phyloP scores from a whole-genome alignment of 2,888 invertebrate species.

The Cyclophora punctaria region DNA sequence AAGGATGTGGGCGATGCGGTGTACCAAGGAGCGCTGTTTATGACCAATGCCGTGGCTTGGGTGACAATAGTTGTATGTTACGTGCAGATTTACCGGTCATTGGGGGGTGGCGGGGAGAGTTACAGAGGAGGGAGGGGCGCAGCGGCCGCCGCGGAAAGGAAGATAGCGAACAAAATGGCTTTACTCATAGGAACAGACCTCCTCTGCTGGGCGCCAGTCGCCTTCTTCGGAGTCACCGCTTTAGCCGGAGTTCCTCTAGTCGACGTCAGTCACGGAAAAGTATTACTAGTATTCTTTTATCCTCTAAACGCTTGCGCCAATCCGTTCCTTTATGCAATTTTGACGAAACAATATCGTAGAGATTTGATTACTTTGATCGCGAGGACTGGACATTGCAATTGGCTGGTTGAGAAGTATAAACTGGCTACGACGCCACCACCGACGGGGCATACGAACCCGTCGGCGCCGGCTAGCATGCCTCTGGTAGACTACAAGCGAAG shows the following conservation, averaged over 20 bases:
- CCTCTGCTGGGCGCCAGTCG: slow-evolving; percentile 90
- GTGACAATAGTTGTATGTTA: slow-evolving; percentile 89
- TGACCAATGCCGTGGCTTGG: slow-evolving; percentile 87
- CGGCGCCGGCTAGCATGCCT: slow-evolving; percentile 47
- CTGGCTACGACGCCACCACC: slow-evolving; percentile 57
- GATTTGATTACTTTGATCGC: slow-evolving; percentile 81
- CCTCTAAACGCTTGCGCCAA: slow-evolving; percentile 94
- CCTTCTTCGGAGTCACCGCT: slow-evolving; percentile 91
- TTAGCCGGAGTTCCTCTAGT: slow-evolving; percentile 88
- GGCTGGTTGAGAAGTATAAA: slow-evolving; percentile 59
- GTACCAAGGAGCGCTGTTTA: slow-evolving; percentile 83
- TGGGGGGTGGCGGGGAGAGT: slow-evolving; percentile 81
- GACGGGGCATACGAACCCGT: slow-evolving; percentile 60
- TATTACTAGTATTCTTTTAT: slow-evolving; percentile 91
- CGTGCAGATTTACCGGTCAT: slow-evolving; percentile 87
- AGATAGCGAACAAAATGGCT: slow-evolving; percentile 92
- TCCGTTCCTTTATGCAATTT: slow-evolving; percentile 92
- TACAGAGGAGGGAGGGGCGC: slow-evolving; percentile 76
- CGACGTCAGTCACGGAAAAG: slow-evolving; percentile 85
- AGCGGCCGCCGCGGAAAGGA: slow-evolving; percentile 79
- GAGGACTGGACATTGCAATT: slow-evolving; percentile 71
- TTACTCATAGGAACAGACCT: slow-evolving; percentile 91
- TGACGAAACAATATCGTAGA: slow-evolving; percentile 89
- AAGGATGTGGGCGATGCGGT: slow-evolving; percentile 79
- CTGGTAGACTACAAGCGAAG: slow-evolving; percentile 53